phyloP scores from a whole-genome alignment of 2,113 vertebrate genomes.

The Cryptomyrus ogoouensis region DNA sequence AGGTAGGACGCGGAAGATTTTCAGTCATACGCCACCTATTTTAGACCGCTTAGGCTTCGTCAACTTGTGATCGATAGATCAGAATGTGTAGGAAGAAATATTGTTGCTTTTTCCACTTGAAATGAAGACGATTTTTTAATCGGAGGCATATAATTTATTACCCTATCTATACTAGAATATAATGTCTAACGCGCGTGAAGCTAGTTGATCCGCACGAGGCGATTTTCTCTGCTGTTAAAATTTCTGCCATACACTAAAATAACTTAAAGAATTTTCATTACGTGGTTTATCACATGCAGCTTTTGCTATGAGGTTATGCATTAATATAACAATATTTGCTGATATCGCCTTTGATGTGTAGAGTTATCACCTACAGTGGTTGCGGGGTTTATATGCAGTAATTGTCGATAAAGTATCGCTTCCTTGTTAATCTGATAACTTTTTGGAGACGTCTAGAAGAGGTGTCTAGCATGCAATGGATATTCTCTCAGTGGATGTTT shows the following conservation, averaged over 20 bases:
- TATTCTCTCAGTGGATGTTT: background rate
- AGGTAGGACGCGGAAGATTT: conserved; percentile 69
- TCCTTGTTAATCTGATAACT: conserved; percentile 10
- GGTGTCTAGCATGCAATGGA: background rate
- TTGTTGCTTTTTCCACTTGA: background rate
- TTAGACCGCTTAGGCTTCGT: background rate
- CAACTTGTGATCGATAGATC: conserved; percentile 29
- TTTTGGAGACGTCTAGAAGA: conserved; percentile 4
- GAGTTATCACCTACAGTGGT: background rate
- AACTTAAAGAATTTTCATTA: background rate
- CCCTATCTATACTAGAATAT: conserved; percentile 10
- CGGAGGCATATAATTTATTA: background rate
- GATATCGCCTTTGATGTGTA: background rate
- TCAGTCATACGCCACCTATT: background rate
- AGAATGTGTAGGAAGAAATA: background rate
- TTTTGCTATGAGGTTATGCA: background rate
- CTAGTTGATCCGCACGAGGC: background rate
- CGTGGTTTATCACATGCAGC: background rate
- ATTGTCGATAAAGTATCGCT: background rate
- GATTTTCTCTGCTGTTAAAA: background rate
- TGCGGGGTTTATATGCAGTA: background rate
- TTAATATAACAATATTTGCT: conserved; percentile 14
- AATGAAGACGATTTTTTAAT: background rate
- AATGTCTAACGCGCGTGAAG: conserved; percentile 12
- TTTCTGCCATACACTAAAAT: background rate